phyloP scores from a whole-genome alignment of 1,140 invertebrate genomes.

The Drosophila asahinai region DNA sequence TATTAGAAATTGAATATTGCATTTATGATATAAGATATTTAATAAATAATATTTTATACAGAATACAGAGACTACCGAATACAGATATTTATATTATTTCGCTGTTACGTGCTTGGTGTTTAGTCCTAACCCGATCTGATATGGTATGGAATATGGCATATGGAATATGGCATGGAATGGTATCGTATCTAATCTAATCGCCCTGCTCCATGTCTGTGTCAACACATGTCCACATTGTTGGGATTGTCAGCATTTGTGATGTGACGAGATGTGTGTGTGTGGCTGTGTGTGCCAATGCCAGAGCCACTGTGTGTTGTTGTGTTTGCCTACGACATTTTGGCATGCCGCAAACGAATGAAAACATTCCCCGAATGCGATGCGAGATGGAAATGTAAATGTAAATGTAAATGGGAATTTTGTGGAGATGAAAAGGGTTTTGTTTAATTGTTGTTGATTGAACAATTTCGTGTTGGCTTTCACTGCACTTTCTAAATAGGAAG shows the following conservation, averaged over 20 bases:
- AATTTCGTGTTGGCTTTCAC: conserved; percentile 68
- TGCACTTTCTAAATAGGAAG: conserved; percentile 72
- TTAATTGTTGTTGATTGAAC: conserved; percentile 72
- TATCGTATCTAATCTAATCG: conserved; percentile 55
- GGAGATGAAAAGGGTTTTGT: conserved; percentile 73
- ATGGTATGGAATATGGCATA: neutral
- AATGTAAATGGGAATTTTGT: conserved; percentile 35
- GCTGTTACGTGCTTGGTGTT: neutral
- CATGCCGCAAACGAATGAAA: conserved; percentile 38
- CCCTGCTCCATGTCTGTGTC: conserved; percentile 26
- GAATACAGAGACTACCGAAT: neutral
- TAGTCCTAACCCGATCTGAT: conserved; percentile 22
- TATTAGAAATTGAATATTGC: no score
- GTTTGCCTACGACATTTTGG: conserved; percentile 31
- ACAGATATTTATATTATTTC: neutral
- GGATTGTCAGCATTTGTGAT: conserved; percentile 37
- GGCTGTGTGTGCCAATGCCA: neutral
- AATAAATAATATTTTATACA: neutral
- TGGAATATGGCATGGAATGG: neutral
- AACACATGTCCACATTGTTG: conserved; percentile 53
- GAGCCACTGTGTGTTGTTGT: neutral
- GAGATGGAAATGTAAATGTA: conserved; percentile 36
- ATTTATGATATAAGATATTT: neutral
- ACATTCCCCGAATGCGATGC: conserved; percentile 26
- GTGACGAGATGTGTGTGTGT: conserved; percentile 1